phyloP scores from a whole-genome alignment of 2,113 vertebrate species.

The Aspidoscelis tigris region DNA sequence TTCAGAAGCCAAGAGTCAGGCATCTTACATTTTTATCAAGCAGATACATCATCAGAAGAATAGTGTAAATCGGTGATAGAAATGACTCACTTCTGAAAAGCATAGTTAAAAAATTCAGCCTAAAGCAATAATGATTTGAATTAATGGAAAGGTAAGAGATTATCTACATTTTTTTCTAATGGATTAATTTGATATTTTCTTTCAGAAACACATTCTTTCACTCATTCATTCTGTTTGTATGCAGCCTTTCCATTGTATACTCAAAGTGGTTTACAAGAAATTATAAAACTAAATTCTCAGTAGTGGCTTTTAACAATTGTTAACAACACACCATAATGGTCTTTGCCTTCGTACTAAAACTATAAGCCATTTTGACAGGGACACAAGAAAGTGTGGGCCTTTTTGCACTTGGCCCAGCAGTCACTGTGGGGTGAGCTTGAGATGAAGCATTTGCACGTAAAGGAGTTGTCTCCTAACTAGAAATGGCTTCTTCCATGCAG shows the following conservation, averaged over 20 bases:
- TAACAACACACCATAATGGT: not conserved
- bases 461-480: too few species aligned
- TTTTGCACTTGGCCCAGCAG: too few species aligned
- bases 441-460: too few species aligned
- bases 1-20: not conserved
- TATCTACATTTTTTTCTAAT: not conserved
- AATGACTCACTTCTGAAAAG: conserved; percentile 4
- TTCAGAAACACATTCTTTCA: not conserved
- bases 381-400: too few species aligned
- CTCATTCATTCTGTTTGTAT: too few species aligned
- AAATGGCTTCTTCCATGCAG: too few species aligned
- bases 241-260: too few species aligned
- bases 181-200: not conserved
- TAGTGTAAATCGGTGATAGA: not conserved
- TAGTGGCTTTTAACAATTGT: too few species aligned
- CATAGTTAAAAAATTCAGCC: fast-evolving
- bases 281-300: too few species aligned
- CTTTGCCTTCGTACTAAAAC: not conserved
- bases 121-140: conserved; percentile 1
- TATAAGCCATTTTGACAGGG: not conserved
- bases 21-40: not conserved
- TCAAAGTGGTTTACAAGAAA: too few species aligned
- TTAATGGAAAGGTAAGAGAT: not conserved
- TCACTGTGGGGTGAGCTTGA: too few species aligned
- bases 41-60: not conserved